These are phyloP conservation scores for Drosophila nigrodunni DNA, from an alignment of 1,140 invertebrate species.

Conservation along the genomic window DNA sequence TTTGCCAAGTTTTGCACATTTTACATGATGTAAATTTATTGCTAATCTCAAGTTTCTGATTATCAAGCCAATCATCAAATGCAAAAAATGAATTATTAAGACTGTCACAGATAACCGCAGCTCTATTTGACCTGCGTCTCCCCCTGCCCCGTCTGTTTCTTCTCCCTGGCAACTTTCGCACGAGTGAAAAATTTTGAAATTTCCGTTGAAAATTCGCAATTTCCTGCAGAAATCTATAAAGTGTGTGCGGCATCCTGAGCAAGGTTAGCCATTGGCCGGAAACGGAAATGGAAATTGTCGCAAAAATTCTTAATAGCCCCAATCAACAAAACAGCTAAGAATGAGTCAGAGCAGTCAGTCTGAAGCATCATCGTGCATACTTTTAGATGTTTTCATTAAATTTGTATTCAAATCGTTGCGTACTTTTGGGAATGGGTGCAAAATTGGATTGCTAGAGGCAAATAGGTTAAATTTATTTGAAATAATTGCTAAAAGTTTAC, in stretches of 20 bases:
- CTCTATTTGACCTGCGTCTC: constrained; percentile 15
- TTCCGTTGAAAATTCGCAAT: constrained; percentile 38
- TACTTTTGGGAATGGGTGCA: neutral
- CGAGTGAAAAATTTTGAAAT: constrained; percentile 39
- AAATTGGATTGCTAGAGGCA: neutral
- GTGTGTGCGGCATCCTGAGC: constrained; percentile 38
- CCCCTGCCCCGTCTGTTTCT: neutral
- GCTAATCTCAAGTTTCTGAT: constrained; percentile 10
- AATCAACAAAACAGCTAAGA: constrained; percentile 2
- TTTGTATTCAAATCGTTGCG: neutral
- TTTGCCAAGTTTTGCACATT: neutral
- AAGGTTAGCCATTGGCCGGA: constrained; percentile 23
- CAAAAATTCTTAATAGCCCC: constrained; percentile 44
- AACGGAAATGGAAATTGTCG: constrained; percentile 47
- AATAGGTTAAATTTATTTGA: no score
- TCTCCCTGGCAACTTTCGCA: constrained; percentile 5
- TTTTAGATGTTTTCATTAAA: constrained; percentile 16
- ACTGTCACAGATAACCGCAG: constrained; percentile 11
- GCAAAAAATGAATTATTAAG: constrained; percentile 15
- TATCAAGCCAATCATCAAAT: constrained; percentile 33
- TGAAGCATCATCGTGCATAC: constrained; percentile 6
- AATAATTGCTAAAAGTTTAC: no score
- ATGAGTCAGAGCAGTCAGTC: neutral
- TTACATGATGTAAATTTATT: constrained; percentile 35
- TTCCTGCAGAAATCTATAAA: constrained; percentile 46